Conservation (phyloP, 64 coral and sea anemone species). For the Actinia equina region DNA sequence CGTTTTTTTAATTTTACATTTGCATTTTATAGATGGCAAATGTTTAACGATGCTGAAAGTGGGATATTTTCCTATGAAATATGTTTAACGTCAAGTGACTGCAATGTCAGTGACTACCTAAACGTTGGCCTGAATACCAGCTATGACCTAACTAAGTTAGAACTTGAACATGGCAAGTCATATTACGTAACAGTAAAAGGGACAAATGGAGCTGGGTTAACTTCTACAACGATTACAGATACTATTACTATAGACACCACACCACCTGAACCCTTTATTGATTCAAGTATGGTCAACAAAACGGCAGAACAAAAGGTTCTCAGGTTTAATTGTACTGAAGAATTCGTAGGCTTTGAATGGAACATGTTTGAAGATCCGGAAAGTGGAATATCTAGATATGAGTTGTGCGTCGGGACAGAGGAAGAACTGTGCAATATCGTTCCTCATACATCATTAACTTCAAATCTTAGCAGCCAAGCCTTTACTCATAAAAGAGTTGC, state of each 20-base stretch:
- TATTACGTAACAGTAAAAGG: constrained; percentile 61
- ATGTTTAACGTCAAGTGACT: constrained; percentile 29
- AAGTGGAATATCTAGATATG: constrained; percentile 40
- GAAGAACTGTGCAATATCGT: constrained; percentile 51
- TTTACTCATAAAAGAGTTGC: constrained; percentile 41
- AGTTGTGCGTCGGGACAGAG: constrained; percentile 71
- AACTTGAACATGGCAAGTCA: constrained; percentile 40
- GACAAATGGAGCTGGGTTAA: constrained; percentile 46
- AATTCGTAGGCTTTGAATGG: constrained; percentile 56
- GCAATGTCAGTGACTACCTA: constrained; percentile 18
- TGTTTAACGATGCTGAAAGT: constrained; percentile 66
- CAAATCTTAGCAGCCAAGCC: constrained; percentile 32
- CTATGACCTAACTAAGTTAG: constrained; percentile 29
- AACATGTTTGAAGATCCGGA: constrained; percentile 77
- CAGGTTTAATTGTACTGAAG: constrained; percentile 68
- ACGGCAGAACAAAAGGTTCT: too few species aligned
- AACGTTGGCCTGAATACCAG: constrained; percentile 40
- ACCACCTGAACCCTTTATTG: constrained; percentile 25
- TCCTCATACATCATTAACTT: neutral
- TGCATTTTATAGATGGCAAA: constrained; percentile 39
- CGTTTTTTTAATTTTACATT: too few species aligned
- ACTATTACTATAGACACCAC: constrained; percentile 58
- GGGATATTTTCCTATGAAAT: constrained; percentile 58
- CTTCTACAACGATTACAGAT: constrained; percentile 33
- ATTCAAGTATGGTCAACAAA: neutral